phyloP scores from a whole-genome alignment of 2,113 vertebrate species.

The Rhynchopsitta pachyrhyncha region DNA sequence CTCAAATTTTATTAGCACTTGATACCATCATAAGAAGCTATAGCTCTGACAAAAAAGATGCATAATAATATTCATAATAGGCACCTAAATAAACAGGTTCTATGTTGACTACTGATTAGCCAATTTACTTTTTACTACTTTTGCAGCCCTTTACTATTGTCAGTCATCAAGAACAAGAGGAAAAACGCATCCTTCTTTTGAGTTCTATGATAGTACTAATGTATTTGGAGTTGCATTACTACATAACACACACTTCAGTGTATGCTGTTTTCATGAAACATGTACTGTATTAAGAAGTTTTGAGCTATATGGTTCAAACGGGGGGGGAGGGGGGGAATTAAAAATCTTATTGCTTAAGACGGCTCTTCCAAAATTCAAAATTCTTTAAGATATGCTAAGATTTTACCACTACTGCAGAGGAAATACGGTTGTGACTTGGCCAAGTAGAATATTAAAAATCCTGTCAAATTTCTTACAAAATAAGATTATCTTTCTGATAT shows the following conservation, averaged over 20 bases:
- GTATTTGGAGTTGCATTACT: background rate
- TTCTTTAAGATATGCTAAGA: background rate
- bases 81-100: background rate
- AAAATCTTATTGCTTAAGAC: background rate
- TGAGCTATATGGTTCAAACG: background rate
- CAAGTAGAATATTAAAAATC: background rate
- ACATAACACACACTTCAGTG: background rate
- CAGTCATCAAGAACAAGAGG: background rate
- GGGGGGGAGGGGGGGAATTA: no score
- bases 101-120: background rate
- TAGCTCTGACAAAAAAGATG: background rate
- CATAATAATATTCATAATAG: background rate
- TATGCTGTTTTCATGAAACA: background rate
- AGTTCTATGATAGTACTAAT: background rate
- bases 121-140: background rate
- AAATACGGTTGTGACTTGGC: background rate
- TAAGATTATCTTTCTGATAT: constrained; percentile 22
- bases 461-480: constrained; percentile 1
- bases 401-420: background rate
- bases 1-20: background rate
- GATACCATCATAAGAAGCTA: background rate
- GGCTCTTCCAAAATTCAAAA: background rate
- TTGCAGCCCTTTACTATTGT: background rate
- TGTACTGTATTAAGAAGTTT: background rate
- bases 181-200: background rate